Evolutionary conservation across 2,797 vertebrate genomes (phyloP), one percentile per base, ranked within the genome.

Genomic region (Sphenodon punctatus): DNA sequence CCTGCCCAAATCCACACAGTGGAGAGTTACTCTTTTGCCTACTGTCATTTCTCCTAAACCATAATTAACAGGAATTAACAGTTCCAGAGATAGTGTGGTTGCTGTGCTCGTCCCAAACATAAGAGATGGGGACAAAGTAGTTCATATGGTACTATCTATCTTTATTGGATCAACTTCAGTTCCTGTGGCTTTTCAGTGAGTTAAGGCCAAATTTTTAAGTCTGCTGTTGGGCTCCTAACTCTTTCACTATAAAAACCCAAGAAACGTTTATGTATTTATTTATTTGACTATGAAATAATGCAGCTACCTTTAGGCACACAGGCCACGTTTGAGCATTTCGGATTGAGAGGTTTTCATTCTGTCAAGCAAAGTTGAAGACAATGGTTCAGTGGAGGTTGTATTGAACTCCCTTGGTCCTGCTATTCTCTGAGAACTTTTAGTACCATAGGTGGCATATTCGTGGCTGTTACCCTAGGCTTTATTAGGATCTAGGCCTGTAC

Each of bases 61-160:
- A 5, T 77, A 88, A 81, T 75, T 80, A 88, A 81, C 87, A 77
- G 34, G 66, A 67, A 59, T 84, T 46, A 80, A n/a, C n/a, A n/a
- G n/a, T n/a, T n/a, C n/a, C n/a, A n/a, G n/a, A n/a, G n/a, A n/a
- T n/a, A n/a, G n/a, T n/a, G n/a, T n/a, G n/a, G n/a, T n/a, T n/a
- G n/a, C n/a, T n/a, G n/a, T n/a, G n/a, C n/a, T n/a, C n/a, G n/a
- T n/a, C n/a, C n/a, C n/a, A n/a, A n/a, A n/a, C n/a, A n/a, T n/a
- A n/a, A n/a, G n/a, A n/a, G n/a, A n/a, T n/a, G n/a, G n/a, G n/a
- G n/a, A n/a, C n/a, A n/a, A n/a, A n/a, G n/a, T n/a, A n/a, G n/a
- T n/a, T n/a, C n/a, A n/a, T n/a, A n/a, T n/a, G n/a, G n/a, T n/a
- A n/a, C n/a, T n/a, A n/a, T n/a, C n/a, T n/a, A n/a, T n/a, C n/a